Evolutionary conservation across 2,888 invertebrate species (phyloP).

Genomic region (Lamellibrachia columna): DNA sequence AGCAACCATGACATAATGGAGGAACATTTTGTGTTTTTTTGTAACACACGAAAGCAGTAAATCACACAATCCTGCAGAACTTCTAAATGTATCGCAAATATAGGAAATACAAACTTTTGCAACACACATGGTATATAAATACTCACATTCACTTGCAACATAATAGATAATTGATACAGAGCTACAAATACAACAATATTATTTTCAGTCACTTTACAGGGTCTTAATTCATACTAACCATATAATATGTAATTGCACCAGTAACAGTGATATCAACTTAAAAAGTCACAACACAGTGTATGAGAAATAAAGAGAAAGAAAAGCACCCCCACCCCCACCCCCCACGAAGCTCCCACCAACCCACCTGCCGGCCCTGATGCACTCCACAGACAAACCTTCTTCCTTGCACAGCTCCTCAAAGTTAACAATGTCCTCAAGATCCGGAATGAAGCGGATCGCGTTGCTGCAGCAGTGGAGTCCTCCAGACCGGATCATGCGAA

Average conservation of each 20-base stretch:
- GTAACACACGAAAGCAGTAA: background rate
- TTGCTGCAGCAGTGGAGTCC: constrained; percentile 91
- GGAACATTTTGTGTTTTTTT: background rate
- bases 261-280: too few species aligned
- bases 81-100: too few species aligned
- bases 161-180: too few species aligned
- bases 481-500: constrained; percentile 91
- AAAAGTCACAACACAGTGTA: too few species aligned
- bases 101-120: too few species aligned
- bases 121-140: too few species aligned
- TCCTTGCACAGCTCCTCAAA: constrained; percentile 75
- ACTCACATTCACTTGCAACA: too few species aligned
- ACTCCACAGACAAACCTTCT: constrained; percentile 72
- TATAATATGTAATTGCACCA: too few species aligned
- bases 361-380: constrained; percentile 66
- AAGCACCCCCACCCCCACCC: background rate
- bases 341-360: background rate
- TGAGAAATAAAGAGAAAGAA: background rate
- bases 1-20: constrained; percentile 17
- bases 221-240: too few species aligned
- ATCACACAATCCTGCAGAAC: background rate
- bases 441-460: constrained; percentile 88
- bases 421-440: constrained; percentile 74
- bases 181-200: background rate
- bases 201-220: background rate